phyloP scores from a whole-genome alignment of 2,797 vertebrate genomes.

The Acanthornis magna region DNA sequence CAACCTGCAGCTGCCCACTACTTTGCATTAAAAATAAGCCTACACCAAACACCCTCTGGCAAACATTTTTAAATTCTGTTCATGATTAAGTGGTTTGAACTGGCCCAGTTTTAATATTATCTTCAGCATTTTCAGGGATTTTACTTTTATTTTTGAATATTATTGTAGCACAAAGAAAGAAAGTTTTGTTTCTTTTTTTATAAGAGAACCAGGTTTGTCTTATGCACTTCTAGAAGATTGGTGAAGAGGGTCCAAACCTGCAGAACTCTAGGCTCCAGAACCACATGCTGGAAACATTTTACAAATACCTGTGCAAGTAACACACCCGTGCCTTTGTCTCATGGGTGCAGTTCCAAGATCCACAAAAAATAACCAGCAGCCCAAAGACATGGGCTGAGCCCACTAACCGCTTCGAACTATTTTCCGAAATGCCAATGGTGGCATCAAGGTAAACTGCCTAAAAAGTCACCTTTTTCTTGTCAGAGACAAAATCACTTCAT shows the following conservation, averaged over 20 bases:
- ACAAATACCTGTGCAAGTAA: not conserved
- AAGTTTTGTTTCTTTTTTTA: not conserved
- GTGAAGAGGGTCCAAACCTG: not conserved
- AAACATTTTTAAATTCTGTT: not conserved
- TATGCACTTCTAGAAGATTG: not conserved
- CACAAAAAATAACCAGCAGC: not conserved
- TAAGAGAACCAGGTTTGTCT: not conserved
- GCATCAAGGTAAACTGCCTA: not conserved
- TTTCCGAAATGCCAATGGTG: not conserved
- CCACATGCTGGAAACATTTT: not conserved
- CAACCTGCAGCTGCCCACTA: not conserved
- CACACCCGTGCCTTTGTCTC: not conserved
- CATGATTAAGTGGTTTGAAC: not conserved
- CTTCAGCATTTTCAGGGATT: not conserved
- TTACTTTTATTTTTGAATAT: not conserved
- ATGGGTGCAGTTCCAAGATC: not conserved
- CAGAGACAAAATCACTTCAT: not conserved
- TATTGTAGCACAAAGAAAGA: not conserved
- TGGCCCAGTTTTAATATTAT: not conserved
- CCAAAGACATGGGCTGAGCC: not conserved
- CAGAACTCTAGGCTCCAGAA: not conserved
- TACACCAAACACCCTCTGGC: not conserved
- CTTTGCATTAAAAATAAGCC: not conserved
- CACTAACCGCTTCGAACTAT: not conserved
- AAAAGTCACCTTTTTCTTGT: not conserved